Conservation (phyloP, 2,797 vertebrate genomes). For the Lutjanus campechanus region DNA sequence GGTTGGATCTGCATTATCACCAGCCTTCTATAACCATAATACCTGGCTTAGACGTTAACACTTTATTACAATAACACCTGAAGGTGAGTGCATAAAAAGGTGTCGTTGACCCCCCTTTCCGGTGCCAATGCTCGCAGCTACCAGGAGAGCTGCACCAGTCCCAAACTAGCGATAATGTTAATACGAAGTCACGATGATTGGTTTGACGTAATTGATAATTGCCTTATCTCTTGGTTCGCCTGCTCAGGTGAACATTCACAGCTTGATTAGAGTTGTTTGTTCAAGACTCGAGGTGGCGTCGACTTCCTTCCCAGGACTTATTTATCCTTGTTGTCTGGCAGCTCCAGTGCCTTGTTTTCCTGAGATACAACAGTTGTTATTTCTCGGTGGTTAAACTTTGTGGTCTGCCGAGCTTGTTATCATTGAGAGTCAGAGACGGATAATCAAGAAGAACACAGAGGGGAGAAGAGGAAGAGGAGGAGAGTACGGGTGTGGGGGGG, state of each 20-base stretch:
- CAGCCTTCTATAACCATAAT: too few relatives aligned
- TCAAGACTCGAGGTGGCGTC: constrained; percentile 32
- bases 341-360: constrained; percentile 52
- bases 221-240: background rate
- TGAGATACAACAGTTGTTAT: constrained; percentile 64
- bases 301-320: constrained; percentile 58
- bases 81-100: too few relatives aligned
- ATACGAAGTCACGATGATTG: background rate
- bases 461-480: constrained; percentile 36
- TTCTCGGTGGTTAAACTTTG: constrained; percentile 68
- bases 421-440: constrained; percentile 64
- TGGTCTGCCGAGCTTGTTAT: constrained; percentile 72
- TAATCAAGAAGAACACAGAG: constrained; percentile 63
- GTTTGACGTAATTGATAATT: constrained; percentile 4
- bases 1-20: too few relatives aligned
- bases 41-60: too few relatives aligned
- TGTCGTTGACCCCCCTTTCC: too few relatives aligned
- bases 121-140: background rate
- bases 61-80: too few relatives aligned
- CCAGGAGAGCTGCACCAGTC: background rate
- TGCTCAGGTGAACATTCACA: constrained; percentile 51
- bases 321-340: constrained; percentile 57
- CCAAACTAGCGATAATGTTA: background rate
- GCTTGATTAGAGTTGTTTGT: constrained; percentile 56
- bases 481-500: constrained; percentile 18